A percentile compares a stretch with the other conserved stretches of the same genome.
Evolutionary conservation across 1,140 invertebrate genomes (phyloP).

Genomic region (Mesaphorura yosii): DNA sequence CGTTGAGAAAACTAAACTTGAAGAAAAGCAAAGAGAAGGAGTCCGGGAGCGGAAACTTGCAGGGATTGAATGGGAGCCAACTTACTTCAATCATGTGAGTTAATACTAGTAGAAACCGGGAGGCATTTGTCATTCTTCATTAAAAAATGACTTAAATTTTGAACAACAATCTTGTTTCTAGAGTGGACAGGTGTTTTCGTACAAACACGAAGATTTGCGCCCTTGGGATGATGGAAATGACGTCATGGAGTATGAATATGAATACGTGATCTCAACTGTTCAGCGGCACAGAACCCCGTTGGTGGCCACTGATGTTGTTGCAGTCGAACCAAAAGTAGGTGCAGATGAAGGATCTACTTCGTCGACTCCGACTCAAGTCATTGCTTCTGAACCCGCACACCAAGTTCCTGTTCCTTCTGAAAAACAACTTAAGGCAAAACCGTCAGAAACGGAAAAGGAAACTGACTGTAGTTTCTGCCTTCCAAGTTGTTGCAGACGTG

Average conservation of each 20-base stretch:
- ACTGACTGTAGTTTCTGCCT: no score
- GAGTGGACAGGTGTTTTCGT: conserved; percentile 34
- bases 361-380: background rate
- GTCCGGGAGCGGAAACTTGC: conserved; percentile 52
- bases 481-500: no score
- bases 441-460: no score
- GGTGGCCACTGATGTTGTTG: conserved; percentile 31
- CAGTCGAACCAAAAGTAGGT: background rate
- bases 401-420: no score
- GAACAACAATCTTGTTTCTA: conserved; percentile 41
- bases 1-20: conserved; percentile 74
- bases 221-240: conserved; percentile 76
- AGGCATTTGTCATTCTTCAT: background rate
- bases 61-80: conserved; percentile 52
- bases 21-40: conserved; percentile 66
- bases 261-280: conserved; percentile 39
- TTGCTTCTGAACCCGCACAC: no score
- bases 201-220: conserved; percentile 58
- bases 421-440: no score
- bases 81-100: conserved; percentile 53
- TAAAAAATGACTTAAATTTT: conserved; percentile 24
- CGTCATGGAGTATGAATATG: conserved; percentile 61
- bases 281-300: conserved; percentile 40
- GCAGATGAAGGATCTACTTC: conserved; percentile 19
- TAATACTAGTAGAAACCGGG: background rate